Conservation (phyloP, 1,140 invertebrate genomes). For the Meloidogyne exigua region DNA sequence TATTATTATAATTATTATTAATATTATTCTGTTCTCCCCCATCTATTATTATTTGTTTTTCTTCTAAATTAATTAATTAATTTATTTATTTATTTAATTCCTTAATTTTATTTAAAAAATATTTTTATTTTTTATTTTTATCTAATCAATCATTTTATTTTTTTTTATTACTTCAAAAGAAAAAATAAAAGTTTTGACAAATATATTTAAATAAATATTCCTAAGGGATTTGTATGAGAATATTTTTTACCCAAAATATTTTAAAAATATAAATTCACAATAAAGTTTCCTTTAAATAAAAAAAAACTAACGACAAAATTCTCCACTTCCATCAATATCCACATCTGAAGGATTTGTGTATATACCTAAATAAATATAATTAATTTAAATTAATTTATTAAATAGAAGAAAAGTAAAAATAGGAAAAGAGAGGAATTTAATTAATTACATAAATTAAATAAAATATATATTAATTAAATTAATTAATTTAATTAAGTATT, state of each 20-base stretch:
- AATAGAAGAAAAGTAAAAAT: too few relatives aligned
- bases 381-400: not conserved
- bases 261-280: not conserved
- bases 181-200: too few relatives aligned
- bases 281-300: not conserved
- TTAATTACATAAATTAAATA: too few relatives aligned
- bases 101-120: not conserved
- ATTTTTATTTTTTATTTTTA: too few relatives aligned
- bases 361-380: not conserved
- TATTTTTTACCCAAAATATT: not conserved
- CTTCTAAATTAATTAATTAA: not conserved
- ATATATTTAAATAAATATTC: too few relatives aligned
- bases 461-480: not conserved
- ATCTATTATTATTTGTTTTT: not conserved
- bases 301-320: not conserved
- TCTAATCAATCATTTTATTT: too few relatives aligned
- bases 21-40: not conserved
- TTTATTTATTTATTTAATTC: not conserved
- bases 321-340: not conserved
- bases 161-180: too few relatives aligned
- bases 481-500: too few relatives aligned
- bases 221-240: too few relatives aligned
- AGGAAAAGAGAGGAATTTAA: too few relatives aligned
- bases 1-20: not conserved
- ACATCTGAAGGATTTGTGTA: not conserved